phyloP scores from a whole-genome alignment of 92 coral and sea anemone genomes.

The Parazoanthus swiftii region DNA sequence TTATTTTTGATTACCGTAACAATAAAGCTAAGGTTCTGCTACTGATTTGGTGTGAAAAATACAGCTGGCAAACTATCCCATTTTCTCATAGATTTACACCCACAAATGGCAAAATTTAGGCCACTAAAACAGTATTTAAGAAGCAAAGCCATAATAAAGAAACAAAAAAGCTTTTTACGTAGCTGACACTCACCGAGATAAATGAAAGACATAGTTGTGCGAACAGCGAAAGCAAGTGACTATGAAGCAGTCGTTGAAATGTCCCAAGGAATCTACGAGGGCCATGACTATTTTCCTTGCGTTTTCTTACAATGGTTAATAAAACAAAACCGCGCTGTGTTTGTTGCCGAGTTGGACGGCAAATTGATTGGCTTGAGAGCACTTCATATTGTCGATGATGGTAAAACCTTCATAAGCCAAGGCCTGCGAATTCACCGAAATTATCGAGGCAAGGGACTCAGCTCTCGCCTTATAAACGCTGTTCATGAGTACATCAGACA shows the following conservation, averaged over 20 bases:
- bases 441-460: slow-evolving; percentile 87
- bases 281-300: slow-evolving; percentile 92
- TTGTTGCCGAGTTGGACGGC: slow-evolving; percentile 78
- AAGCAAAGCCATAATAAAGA: background rate
- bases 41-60: slow-evolving; percentile 14
- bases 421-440: slow-evolving; percentile 89
- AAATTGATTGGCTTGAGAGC: slow-evolving; percentile 87
- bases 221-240: slow-evolving; percentile 73
- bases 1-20: slow-evolving; percentile 33
- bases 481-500: slow-evolving; percentile 72
- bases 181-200: background rate
- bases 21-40: background rate
- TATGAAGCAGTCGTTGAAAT: slow-evolving; percentile 71
- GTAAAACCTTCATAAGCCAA: slow-evolving; percentile 87
- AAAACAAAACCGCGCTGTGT: slow-evolving; percentile 63
- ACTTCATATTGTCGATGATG: slow-evolving; percentile 82
- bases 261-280: slow-evolving; percentile 87
- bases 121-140: slow-evolving; percentile 27
- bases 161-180: background rate
- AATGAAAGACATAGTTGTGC: slow-evolving; percentile 76
- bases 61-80: slow-evolving; percentile 20
- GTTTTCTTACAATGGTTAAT: slow-evolving; percentile 80
- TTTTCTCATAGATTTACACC: slow-evolving; percentile 35
- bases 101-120: slow-evolving; percentile 21
- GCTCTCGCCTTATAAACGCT: slow-evolving; percentile 74